These are phyloP conservation scores for Microtus montanus DNA, from an alignment of 2,113 vertebrate genomes.

Conservation along the genomic window DNA sequence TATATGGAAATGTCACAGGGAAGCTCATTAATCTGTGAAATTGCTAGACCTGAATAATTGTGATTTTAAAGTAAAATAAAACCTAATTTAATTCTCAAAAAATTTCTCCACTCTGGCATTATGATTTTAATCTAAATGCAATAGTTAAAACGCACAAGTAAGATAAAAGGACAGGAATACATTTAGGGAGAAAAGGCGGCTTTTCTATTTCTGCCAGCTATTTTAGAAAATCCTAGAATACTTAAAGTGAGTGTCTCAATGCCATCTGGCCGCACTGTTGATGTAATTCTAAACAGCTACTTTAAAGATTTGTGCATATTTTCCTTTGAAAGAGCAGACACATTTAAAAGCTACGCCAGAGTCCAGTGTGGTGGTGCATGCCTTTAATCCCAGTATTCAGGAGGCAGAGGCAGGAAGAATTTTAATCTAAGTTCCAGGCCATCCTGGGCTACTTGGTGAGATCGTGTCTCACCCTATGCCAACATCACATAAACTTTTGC, in stretches of 20 bases:
- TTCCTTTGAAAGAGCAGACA: conserved; percentile 42
- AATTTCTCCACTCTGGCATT: conserved; percentile 40
- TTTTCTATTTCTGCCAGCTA: conserved; percentile 60
- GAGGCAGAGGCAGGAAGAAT: not conserved
- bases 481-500: not conserved
- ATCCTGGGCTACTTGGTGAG: not conserved
- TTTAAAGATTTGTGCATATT: conserved; percentile 58
- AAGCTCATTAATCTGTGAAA: not conserved
- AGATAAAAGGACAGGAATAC: conserved; percentile 55
- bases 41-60: not conserved
- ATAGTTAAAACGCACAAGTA: conserved; percentile 35
- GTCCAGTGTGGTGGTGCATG: not conserved
- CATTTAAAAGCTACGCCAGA: not conserved
- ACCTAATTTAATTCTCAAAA: not conserved
- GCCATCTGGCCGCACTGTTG: conserved; percentile 62
- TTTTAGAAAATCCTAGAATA: conserved; percentile 74
- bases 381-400: not conserved
- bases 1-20: not conserved
- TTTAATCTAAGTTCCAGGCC: not conserved
- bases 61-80: conserved; percentile 4
- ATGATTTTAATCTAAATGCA: conserved; percentile 50
- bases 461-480: not conserved
- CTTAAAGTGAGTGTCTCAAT: conserved; percentile 56
- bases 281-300: conserved; percentile 65
- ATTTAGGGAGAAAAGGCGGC: conserved; percentile 50